These are phyloP conservation scores for Cactoblastis cactorum DNA, from an alignment of 2,888 invertebrate genomes.

Conservation along the genomic window DNA sequence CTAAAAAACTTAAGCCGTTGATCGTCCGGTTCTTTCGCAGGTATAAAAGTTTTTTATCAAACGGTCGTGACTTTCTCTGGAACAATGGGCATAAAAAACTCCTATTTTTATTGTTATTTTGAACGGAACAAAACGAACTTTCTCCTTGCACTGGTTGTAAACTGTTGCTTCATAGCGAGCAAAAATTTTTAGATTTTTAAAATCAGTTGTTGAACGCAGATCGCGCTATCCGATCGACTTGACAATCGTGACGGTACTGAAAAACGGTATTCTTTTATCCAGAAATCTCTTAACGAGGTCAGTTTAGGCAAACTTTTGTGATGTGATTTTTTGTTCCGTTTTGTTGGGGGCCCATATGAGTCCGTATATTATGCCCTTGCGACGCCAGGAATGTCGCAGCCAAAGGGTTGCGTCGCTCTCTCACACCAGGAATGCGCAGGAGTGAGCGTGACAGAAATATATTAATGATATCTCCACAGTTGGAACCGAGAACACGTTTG, in stretches of 20 bases:
- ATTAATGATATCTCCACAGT: slow-evolving; percentile 45
- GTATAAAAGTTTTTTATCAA: slow-evolving; percentile 55
- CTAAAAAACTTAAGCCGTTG: slow-evolving; percentile 66
- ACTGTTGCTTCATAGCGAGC: slow-evolving; percentile 35
- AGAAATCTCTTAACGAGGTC: slow-evolving; percentile 78
- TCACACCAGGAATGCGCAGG: slow-evolving; percentile 53
- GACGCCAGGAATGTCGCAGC: slow-evolving; percentile 35
- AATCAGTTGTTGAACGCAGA: slow-evolving; percentile 52
- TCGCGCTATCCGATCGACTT: slow-evolving; percentile 72
- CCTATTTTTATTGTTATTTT: slow-evolving; percentile 46
- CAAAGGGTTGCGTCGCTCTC: slow-evolving; percentile 61
- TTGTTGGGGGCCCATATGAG: slow-evolving; percentile 72
- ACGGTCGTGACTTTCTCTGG: slow-evolving; percentile 66
- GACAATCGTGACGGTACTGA: slow-evolving; percentile 77
- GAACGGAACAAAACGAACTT: slow-evolving; percentile 56
- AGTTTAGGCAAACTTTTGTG: slow-evolving; percentile 79
- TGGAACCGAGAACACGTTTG: slow-evolving; percentile 70
- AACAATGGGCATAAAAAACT: slow-evolving; percentile 59
- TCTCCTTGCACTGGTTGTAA: slow-evolving; percentile 55
- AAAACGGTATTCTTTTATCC: slow-evolving; percentile 78
- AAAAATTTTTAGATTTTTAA: slow-evolving; percentile 30
- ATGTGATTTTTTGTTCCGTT: slow-evolving; percentile 68
- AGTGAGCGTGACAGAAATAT: slow-evolving; percentile 71
- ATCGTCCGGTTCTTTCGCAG: slow-evolving; percentile 50
- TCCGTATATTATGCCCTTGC: slow-evolving; percentile 64